These are phyloP conservation scores for Pseudopodoces humilis DNA, from an alignment of 2,113 vertebrate species.

Conservation along the genomic window DNA sequence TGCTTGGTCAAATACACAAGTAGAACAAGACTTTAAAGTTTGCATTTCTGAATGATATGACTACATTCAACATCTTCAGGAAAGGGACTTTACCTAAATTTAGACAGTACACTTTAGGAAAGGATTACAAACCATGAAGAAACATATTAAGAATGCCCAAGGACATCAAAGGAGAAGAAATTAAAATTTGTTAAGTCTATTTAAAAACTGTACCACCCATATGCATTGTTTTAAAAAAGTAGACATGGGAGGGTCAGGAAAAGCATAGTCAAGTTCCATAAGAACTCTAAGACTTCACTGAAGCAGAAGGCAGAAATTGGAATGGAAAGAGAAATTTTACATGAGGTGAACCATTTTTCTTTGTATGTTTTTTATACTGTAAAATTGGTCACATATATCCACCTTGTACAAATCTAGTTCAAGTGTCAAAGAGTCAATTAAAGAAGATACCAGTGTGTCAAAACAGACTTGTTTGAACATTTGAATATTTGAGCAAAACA, in stretches of 20 bases:
- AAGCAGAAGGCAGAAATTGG: neutral
- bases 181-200: neutral
- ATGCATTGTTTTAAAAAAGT: neutral
- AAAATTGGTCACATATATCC: neutral
- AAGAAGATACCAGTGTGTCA: neutral
- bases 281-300: neutral
- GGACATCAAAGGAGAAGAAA: neutral
- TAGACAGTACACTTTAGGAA: neutral
- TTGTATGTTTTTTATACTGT: neutral
- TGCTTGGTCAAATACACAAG: neutral
- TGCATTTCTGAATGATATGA: neutral
- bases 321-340: neutral
- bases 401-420: neutral
- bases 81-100: neutral
- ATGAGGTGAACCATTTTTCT: neutral
- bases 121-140: neutral
- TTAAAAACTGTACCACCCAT: neutral
- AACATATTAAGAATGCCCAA: neutral
- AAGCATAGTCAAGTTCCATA: neutral
- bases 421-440: neutral
- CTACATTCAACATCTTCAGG: neutral
- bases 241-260: neutral
- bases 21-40: neutral
- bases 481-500: neutral
- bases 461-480: neutral